phyloP scores from a whole-genome alignment of 2,888 invertebrate species.

The Lithodes maja region DNA sequence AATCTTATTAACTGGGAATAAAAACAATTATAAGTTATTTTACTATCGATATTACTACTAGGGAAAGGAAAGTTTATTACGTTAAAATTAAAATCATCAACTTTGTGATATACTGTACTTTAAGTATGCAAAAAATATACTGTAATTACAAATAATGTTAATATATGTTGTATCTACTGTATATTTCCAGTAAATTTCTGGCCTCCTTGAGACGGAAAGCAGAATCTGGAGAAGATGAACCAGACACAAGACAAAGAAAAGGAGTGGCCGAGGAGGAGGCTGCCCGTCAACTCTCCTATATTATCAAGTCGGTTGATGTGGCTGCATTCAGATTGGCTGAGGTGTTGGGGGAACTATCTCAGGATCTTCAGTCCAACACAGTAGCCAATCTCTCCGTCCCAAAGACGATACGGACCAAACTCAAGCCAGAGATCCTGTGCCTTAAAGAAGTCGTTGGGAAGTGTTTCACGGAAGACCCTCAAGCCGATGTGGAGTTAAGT shows the following conservation, averaged over 20 bases:
- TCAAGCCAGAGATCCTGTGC: constrained; percentile 55
- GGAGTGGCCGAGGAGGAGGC: constrained; percentile 3
- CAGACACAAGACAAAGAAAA: background rate
- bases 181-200: constrained; percentile 41
- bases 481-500: constrained; percentile 24
- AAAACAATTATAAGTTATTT: too few species aligned
- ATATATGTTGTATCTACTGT: too few species aligned
- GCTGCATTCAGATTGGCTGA: constrained; percentile 41
- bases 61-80: too few species aligned
- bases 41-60: too few species aligned
- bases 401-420: constrained; percentile 46
- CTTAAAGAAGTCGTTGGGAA: constrained; percentile 39
- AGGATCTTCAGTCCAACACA: constrained; percentile 45
- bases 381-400: constrained; percentile 43
- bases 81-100: too few species aligned
- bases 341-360: constrained; percentile 17
- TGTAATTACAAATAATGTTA: too few species aligned
- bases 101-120: too few species aligned
- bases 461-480: constrained; percentile 15
- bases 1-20: too few species aligned
- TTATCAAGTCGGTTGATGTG: constrained; percentile 48
- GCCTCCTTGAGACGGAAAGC: constrained; percentile 2
- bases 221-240: background rate
- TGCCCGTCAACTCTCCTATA: constrained; percentile 36
- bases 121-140: too few species aligned